Percentiles rank a stretch among this genome's conserved stretches.
Conservation (phyloP, 1,140 invertebrate species). For the Globodera rostochiensis region DNA sequence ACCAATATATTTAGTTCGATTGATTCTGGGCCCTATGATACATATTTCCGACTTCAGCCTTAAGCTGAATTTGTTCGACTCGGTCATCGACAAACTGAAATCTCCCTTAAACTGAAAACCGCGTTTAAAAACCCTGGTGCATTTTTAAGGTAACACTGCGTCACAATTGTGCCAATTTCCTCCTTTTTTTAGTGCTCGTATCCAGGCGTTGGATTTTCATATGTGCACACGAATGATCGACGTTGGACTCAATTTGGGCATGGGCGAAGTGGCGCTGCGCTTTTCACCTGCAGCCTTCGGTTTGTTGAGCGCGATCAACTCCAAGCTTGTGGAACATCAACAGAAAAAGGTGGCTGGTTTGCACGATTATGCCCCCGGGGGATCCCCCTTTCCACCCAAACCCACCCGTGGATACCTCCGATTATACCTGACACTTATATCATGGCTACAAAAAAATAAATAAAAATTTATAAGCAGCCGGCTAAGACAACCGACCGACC, state of each 20-base stretch:
- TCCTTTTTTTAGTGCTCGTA: conserved; percentile 39
- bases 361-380: too few species aligned
- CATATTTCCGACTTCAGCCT: conserved; percentile 57
- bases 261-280: conserved; percentile 81
- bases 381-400: too few species aligned
- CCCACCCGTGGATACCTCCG: too few species aligned
- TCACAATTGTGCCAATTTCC: neutral
- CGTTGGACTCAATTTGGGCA: conserved; percentile 59
- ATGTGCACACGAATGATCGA: conserved; percentile 63
- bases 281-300: conserved; percentile 83
- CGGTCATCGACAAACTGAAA: neutral
- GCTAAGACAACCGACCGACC: conserved; percentile 21
- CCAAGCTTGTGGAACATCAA: conserved; percentile 71
- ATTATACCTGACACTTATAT: neutral
- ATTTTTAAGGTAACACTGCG: conserved; percentile 14
- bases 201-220: conserved; percentile 45
- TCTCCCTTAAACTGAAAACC: too few species aligned
- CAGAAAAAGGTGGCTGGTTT: conserved; percentile 7
- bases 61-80: conserved; percentile 44
- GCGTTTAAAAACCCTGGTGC: too few species aligned
- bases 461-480: conserved; percentile 24
- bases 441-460: neutral
- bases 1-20: too few species aligned
- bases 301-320: conserved; percentile 78
- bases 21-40: too few species aligned